phyloP scores from a whole-genome alignment of 2,113 vertebrate genomes.

The Astur gentilis region DNA sequence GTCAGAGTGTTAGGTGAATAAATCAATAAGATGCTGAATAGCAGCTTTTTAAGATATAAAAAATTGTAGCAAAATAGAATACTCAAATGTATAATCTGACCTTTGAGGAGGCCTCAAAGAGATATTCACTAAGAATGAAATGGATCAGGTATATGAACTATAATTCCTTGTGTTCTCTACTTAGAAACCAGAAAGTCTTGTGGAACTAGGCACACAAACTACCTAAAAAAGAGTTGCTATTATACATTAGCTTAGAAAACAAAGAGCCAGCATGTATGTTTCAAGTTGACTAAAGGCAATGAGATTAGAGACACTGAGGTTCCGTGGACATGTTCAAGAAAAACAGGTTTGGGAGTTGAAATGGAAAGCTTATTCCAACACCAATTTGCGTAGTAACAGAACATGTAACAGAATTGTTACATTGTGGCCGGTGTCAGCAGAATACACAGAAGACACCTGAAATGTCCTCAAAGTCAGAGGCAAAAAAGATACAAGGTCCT shows the following conservation, averaged over 20 bases:
- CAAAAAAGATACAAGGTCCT: background rate
- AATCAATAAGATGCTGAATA: background rate
- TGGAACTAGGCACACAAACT: background rate
- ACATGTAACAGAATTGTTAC: background rate
- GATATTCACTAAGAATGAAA: background rate
- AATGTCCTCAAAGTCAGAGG: background rate
- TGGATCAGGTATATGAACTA: background rate
- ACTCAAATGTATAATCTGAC: background rate
- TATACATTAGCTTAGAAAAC: background rate
- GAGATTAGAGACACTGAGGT: background rate
- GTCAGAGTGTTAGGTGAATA: background rate
- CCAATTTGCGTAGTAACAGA: background rate
- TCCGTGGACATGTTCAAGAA: background rate
- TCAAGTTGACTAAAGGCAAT: background rate
- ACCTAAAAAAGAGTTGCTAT: background rate
- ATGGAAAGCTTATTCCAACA: background rate
- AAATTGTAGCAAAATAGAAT: background rate
- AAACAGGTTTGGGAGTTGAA: background rate
- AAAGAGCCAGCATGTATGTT: background rate
- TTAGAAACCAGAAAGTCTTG: background rate
- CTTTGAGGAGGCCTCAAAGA: background rate
- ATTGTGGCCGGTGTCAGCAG: background rate
- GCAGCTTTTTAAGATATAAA: background rate
- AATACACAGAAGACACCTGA: background rate
- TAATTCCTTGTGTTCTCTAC: background rate